These are phyloP conservation scores for Semaprochilodus insignis DNA, from an alignment of 2,797 vertebrate species.

Conservation along the genomic window DNA sequence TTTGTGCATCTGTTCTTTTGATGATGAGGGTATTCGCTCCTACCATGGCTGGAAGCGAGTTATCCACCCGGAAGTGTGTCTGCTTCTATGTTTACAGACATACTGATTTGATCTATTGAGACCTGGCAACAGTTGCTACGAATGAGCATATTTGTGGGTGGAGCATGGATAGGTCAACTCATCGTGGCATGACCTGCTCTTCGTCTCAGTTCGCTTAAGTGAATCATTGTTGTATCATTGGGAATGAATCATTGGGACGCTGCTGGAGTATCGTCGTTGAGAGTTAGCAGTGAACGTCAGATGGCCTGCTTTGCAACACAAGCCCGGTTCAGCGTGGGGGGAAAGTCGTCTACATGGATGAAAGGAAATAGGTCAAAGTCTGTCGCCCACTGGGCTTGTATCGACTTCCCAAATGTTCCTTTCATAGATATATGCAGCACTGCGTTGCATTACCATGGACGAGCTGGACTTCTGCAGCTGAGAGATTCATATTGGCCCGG, in stretches of 20 bases:
- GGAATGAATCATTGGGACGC: no score
- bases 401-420: not conserved
- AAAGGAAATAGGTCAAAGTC: conserved; percentile 14
- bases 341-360: conserved; percentile 7
- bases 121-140: not conserved
- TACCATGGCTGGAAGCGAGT: no score
- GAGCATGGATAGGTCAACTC: not conserved
- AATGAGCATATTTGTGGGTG: not conserved
- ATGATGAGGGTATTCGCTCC: no score
- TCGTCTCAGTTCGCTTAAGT: not conserved
- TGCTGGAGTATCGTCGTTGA: conserved; percentile 2
- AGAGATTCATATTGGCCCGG: conserved; percentile 13
- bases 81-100: no score
- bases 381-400: conserved; percentile 7
- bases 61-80: no score
- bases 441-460: conserved; percentile 3
- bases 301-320: not conserved
- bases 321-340: not conserved
- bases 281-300: conserved; percentile 28
- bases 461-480: not conserved
- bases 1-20: no score
- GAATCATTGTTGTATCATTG: conserved; percentile 19
- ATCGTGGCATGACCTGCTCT: not conserved
- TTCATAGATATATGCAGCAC: not conserved
- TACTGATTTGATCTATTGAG: no score